Conservation (phyloP, 2,113 vertebrate genomes). For the Psittacula cyanocephala region DNA sequence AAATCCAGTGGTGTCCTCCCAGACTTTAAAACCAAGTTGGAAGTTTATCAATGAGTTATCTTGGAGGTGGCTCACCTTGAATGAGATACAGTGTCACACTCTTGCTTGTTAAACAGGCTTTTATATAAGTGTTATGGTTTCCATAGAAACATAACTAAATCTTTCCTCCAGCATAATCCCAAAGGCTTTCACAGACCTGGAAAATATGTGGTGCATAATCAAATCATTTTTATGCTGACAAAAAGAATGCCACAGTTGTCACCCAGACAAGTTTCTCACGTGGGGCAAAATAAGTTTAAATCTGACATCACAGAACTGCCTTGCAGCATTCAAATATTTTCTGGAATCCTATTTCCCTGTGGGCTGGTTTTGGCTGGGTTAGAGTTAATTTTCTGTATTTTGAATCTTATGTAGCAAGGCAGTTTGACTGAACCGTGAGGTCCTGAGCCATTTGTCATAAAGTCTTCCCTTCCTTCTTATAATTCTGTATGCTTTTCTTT, state of each 20-base stretch:
- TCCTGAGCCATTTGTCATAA: background rate
- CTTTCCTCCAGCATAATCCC: conserved; percentile 67
- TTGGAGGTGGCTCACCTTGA: conserved; percentile 55
- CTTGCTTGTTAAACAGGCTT: conserved; percentile 68
- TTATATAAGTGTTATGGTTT: conserved; percentile 67
- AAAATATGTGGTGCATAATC: conserved; percentile 58
- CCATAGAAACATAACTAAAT: conserved; percentile 76
- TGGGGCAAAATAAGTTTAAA: conserved; percentile 24
- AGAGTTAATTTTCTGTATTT: background rate
- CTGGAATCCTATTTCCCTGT: background rate
- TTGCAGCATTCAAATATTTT: background rate
- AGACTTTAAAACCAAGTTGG: conserved; percentile 30
- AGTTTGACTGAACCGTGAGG: background rate
- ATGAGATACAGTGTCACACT: conserved; percentile 63
- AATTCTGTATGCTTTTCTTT: background rate
- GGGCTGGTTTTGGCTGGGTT: background rate
- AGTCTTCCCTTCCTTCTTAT: background rate
- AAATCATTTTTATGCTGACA: conserved; percentile 66
- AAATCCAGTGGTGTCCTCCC: conserved; percentile 1
- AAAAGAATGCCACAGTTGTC: conserved; percentile 51
- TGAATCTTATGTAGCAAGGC: background rate
- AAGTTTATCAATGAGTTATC: conserved; percentile 62
- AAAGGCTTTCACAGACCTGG: conserved; percentile 58
- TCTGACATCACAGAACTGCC: background rate
- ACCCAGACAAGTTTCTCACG: conserved; percentile 21